Evolutionary conservation across 2,113 vertebrate genomes (phyloP), one percentile per base, ranked within the genome.

Genomic region (Condylura cristata): DNA sequence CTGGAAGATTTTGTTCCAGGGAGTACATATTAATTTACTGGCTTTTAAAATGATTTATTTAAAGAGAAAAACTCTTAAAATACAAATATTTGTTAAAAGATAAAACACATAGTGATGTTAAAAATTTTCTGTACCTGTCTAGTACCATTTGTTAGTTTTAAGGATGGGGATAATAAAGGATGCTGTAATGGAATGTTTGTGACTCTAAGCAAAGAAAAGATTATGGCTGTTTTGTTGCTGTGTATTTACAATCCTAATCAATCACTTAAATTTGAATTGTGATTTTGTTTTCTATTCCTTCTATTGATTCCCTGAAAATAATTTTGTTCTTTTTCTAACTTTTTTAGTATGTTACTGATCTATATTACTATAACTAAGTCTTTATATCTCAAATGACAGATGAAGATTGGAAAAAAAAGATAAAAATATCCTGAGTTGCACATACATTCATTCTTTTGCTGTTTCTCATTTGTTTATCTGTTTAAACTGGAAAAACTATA

Each of bases 1-100:
- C 71, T 95, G 89, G 92, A 96, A 96, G 75, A 89, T 94, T 96
- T 87, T 94, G 48, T 97, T 94, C 51, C 70, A 88, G 91, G 63
- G 61, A 91, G 34, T 91, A 96, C 88, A 91, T 96, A 83, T 22
- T 95, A 97, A 96, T 96, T 97, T 96, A 97, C 89, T 97, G 96
- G 88, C 96, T 78, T 96, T 93, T 91, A 81, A 93, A 95, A 39
- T 86, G 68, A 16, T 93, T 75, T 66, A 71, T 93, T 95, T 87
- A 95, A 83, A 48, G 44, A 81, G 93, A 68, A 86, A 83, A 87
- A 88, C 44, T 93, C 71, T 88, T 92, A 76, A 90, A 83, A 75
- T 72, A 63, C 65, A 94, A 90, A 61, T 65, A 68, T 30, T 39
- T 74, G 68, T 78, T 94, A 70, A 90, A 90, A 95, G 65, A 44